Conservation (phyloP, 2,888 invertebrate species). For the Hydroisotoma schaefferi region DNA sequence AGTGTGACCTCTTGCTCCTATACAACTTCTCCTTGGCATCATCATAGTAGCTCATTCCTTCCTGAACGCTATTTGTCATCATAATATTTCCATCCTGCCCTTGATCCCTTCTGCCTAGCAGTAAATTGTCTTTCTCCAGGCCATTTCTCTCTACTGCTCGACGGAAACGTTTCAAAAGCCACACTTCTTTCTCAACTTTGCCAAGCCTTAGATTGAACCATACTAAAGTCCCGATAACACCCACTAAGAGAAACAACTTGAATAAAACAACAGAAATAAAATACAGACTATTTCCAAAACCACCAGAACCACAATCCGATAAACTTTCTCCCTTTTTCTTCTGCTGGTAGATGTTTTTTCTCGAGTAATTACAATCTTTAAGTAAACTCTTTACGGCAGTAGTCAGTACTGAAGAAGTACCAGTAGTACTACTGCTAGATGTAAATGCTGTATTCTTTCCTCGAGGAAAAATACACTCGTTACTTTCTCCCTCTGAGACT, state of each 20-base stretch:
- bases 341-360: conserved; percentile 1
- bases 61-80: background rate
- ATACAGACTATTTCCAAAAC: too few relatives aligned
- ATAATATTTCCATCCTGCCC: background rate
- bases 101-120: background rate
- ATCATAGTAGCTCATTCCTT: too few relatives aligned
- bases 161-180: conserved; percentile 9
- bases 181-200: conserved; percentile 23
- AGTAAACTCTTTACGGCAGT: too few relatives aligned
- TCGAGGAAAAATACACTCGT: too few relatives aligned
- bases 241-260: conserved; percentile 24
- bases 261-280: conserved; percentile 16
- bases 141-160: background rate
- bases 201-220: conserved; percentile 37
- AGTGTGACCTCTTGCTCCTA: too few relatives aligned
- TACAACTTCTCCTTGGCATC: too few relatives aligned
- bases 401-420: too few relatives aligned
- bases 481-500: too few relatives aligned
- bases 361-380: background rate
- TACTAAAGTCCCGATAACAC: conserved; percentile 28
- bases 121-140: background rate
- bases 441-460: too few relatives aligned
- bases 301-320: too few relatives aligned
- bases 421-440: too few relatives aligned
- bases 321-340: too few relatives aligned